Evolutionary conservation across 2,797 vertebrate species (phyloP).

Genomic region (Halcyon chelicuti): DNA sequence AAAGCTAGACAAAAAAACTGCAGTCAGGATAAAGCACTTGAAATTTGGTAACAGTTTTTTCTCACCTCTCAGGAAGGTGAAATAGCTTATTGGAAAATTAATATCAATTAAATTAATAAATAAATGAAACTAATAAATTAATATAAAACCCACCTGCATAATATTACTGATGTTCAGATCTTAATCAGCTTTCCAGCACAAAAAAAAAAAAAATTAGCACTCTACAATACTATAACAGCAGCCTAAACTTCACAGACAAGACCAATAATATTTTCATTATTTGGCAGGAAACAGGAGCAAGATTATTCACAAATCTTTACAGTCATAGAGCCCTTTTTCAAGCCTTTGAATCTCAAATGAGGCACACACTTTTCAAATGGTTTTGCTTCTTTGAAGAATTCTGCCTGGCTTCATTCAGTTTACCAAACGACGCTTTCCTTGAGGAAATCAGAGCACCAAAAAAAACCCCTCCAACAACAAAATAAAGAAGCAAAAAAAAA

Average conservation of each 20-base stretch:
- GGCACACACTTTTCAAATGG: background rate
- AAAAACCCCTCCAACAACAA: background rate
- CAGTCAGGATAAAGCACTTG: background rate
- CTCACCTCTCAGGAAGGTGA: background rate
- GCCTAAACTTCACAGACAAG: background rate
- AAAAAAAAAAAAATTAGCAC: background rate
- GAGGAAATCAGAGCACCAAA: background rate
- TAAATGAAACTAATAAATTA: background rate
- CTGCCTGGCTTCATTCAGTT: background rate
- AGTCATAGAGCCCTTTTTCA: background rate
- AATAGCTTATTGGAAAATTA: background rate
- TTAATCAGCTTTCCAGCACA: background rate
- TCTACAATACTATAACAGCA: background rate
- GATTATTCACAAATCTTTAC: background rate
- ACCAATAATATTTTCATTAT: background rate
- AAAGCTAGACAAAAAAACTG: background rate
- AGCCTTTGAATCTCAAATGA: background rate
- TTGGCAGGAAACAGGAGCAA: background rate
- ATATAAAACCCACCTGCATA: background rate
- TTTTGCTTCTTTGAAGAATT: background rate
- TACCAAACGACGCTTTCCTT: background rate
- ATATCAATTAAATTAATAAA: background rate
- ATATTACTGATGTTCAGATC: background rate
- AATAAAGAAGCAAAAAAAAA: rapidly evolving
- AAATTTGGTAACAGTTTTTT: background rate